Evolutionary conservation across 2,113 vertebrate species (phyloP).

Genomic region (Excalfactoria chinensis): DNA sequence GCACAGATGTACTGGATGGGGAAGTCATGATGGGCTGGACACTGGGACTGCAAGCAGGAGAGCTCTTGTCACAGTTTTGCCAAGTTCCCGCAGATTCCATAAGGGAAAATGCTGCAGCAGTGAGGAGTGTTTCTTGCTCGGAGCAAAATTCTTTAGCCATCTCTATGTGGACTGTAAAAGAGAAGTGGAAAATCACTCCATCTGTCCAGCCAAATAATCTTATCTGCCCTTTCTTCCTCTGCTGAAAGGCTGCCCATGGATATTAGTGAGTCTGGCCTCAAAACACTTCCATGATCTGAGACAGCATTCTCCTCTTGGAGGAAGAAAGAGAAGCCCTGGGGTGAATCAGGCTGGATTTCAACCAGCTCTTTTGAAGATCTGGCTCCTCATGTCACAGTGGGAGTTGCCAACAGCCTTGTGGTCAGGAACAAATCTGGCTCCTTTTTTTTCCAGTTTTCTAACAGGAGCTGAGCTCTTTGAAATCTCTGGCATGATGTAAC

Average conservation of each 20-base stretch:
- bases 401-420: constrained; percentile 5
- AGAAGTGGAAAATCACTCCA: constrained; percentile 1
- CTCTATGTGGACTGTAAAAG: neutral
- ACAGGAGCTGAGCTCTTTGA: constrained; percentile 46
- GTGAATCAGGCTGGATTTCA: constrained; percentile 17
- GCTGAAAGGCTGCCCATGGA: neutral
- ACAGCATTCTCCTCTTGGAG: neutral
- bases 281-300: neutral
- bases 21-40: neutral
- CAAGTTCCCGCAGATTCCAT: neutral
- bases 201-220: constrained; percentile 5
- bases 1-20: neutral
- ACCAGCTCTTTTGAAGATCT: constrained; percentile 37
- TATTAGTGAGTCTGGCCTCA: neutral
- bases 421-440: constrained; percentile 42
- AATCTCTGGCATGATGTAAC: constrained; percentile 33
- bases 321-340: constrained; percentile 8
- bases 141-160: neutral
- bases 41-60: accelerated
- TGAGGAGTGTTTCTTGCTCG: neutral
- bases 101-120: neutral
- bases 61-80: neutral
- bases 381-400: constrained; percentile 34
- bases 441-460: neutral
- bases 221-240: neutral